Evolutionary conservation across 2,113 vertebrate genomes (phyloP), one percentile per base, ranked within the genome.

Genomic region (Notarius quadriscutis): DNA sequence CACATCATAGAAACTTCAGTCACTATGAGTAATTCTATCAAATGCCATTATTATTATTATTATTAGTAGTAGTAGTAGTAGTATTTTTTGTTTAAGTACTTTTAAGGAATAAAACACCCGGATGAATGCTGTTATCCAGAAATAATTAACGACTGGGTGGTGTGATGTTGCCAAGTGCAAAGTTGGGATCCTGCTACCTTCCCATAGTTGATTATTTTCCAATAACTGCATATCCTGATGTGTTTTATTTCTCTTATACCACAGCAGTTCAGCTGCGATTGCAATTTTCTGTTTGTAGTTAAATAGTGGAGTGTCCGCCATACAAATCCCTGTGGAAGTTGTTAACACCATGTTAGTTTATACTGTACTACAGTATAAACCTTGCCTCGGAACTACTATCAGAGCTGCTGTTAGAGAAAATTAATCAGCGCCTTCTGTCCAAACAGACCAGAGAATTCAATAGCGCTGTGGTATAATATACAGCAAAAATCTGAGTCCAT

Each of bases 171-270:
- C n/a, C n/a, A n/a, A 15, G n/a, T 69, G 27, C 2, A 12, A 69
- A 69, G 10, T 12, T 0, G 25, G 25, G 65, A 14, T 15, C 27
- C n/a, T 30, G 11, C 27, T 67, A 4, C 62, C 62, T n/a, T 65
- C 62, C 62, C 10, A n/a, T 27, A 67, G n/a, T 27, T 27, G 63
- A 15, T 69, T 69, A 30, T 69, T 69, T 69, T 30, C 27, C 65
- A 30, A 6, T 30, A 30, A 69, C n/a, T 0, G 27, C 5, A 2
- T 30, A 34, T 71, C 69, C 30, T 71, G 69, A 8, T 18, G 67
- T 71, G 69, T 71, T 41, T 34, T 71, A 71, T 71, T 71, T 41
- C 69, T 71, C 69, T 71, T 71, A 71, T 71, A 34, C 69, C 69
- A 71, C 69, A 71, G 69, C 69, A 34, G 18, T 17, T 71, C 63